Percentiles rank a stretch among this genome's conserved stretches.
Conservation (phyloP, 2,797 vertebrate species). For the Onychomys arenicola region DNA sequence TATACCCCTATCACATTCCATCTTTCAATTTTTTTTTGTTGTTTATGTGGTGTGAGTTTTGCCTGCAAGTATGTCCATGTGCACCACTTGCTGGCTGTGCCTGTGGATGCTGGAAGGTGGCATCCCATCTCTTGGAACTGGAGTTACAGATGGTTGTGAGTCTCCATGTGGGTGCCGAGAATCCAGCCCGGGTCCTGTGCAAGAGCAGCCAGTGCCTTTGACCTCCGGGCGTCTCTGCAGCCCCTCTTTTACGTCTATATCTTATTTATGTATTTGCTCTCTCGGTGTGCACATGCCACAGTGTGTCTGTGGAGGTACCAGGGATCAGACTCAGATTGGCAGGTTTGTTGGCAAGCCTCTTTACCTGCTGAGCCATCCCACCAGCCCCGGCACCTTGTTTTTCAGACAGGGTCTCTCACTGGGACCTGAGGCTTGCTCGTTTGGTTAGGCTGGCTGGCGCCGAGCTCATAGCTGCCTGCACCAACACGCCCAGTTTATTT, state of each 20-base stretch:
- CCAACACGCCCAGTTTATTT: neutral
- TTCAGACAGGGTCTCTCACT: neutral
- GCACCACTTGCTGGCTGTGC: neutral
- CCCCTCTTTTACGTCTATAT: neutral
- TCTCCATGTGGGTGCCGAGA: neutral
- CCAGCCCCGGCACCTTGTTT: neutral
- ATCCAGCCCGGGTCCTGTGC: neutral
- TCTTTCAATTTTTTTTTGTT: neutral
- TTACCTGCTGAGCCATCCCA: neutral
- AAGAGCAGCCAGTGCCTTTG: neutral
- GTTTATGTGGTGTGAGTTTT: neutral
- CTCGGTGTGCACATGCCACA: neutral
- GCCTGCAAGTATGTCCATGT: neutral
- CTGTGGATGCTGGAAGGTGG: neutral
- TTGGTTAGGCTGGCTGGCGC: neutral
- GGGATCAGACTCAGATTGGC: neutral
- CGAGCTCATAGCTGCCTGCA: neutral
- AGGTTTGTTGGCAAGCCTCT: neutral
- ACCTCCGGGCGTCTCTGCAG: neutral
- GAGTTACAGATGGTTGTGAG: neutral
- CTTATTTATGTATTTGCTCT: neutral
- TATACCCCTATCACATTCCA: neutral
- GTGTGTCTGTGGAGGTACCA: neutral
- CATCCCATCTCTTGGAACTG: neutral
- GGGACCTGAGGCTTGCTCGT: neutral